Evolutionary conservation across 2,797 vertebrate species (phyloP), one percentile per base, ranked within the genome.

Genomic region (Microhierax caerulescens): DNA sequence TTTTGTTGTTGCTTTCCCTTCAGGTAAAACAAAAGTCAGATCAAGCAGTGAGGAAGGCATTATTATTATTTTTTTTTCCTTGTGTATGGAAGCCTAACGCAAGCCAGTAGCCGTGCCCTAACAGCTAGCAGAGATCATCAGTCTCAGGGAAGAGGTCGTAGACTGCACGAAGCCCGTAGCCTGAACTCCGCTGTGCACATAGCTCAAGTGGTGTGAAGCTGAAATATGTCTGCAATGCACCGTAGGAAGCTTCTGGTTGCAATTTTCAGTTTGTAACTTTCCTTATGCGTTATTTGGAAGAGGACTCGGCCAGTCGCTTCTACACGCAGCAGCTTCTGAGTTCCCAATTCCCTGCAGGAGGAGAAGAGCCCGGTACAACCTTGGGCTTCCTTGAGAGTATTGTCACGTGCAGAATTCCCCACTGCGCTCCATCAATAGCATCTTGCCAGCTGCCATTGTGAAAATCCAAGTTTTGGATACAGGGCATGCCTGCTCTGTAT

Each of bases 101-200:
- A 76, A 61, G 53, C 61, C 56, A 87, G 85, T 15, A 72, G 20
- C 36, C 0, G 1, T 76, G 80, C 39, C 0, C 0, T 21, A 80
- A 7, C 22, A 45, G 43, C 0, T 3, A 86, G 13, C 61, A 67
- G 88, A 17, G 53, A 3, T 20, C 64, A 19, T 45, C 56, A 10
- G n/a, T 88, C 64, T 45, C 0, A 0, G 53, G 21, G 36, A 75
- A 39, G 69, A 75, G 63, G 34, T 53, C 0, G 9, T 5, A 16
- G 54, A 59, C 67, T 89, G 59, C 19, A n/a, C 19, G 43, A 70
- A 1, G 64, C 24, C 43, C 28, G 34, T 12, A 72, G 78, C 50
- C 36, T 64, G 48, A 30, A 5, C 43, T 17, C 3, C 1, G 6
- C 37, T 11, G 36, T 11, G 0, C 4, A 0, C 6, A 1, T 0